These are phyloP conservation scores for Alexandromys fortis DNA, from an alignment of 2,113 vertebrate species.

Conservation along the genomic window DNA sequence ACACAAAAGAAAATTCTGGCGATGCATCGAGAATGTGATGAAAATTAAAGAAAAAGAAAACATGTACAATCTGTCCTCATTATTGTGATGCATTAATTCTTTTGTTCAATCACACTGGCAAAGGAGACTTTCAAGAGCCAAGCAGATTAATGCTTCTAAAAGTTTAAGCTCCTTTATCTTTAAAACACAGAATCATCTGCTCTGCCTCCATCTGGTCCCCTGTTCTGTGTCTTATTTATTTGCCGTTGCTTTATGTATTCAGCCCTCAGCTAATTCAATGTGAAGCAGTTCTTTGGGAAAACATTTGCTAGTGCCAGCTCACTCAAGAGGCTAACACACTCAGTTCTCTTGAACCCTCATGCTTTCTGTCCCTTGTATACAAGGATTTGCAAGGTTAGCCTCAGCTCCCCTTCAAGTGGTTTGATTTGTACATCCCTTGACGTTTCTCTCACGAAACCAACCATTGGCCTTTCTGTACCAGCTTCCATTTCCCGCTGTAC, in stretches of 20 bases:
- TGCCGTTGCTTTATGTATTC: not conserved
- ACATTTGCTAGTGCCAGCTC: not conserved
- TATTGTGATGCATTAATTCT: constrained; percentile 20
- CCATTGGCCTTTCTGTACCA: not conserved
- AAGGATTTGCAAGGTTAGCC: not conserved
- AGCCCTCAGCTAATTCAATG: not conserved
- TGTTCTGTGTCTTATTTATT: not conserved
- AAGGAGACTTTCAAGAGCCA: constrained; percentile 20
- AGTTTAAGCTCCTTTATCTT: constrained; percentile 61
- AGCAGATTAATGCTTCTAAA: constrained; percentile 54
- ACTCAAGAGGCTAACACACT: not conserved
- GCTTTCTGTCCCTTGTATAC: not conserved
- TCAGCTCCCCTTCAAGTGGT: not conserved
- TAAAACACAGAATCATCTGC: not conserved
- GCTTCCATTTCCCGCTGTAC: not conserved
- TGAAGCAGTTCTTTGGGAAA: not conserved
- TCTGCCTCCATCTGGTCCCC: constrained; percentile 32
- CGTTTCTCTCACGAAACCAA: not conserved
- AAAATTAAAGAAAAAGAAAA: constrained; percentile 60
- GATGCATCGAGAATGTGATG: not conserved
- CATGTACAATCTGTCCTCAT: not conserved
- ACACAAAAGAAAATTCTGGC: constrained; percentile 45
- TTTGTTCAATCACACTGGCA: constrained; percentile 44
- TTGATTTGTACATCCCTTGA: not conserved
- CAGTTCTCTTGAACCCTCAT: not conserved